These are phyloP conservation scores for Clarias magur DNA, from an alignment of 2,113 vertebrate species.

Conservation along the genomic window DNA sequence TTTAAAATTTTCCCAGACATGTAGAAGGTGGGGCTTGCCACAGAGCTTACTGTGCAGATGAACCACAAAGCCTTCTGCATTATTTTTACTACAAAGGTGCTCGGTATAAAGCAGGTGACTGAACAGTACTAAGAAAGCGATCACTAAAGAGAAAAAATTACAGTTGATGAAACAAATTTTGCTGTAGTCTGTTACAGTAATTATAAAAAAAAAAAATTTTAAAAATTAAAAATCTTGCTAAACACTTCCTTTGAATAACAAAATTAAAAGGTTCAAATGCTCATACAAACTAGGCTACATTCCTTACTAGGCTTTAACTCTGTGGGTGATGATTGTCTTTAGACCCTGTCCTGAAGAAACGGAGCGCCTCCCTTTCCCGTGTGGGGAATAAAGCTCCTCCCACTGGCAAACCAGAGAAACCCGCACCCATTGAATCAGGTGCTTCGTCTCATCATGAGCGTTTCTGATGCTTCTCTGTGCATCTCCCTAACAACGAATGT, in stretches of 20 bases:
- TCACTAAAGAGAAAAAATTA: neutral
- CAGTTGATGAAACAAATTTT: neutral
- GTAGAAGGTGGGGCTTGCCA: neutral
- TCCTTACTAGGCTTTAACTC: constrained; percentile 59
- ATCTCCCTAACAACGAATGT: constrained; percentile 58
- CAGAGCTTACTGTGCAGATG: neutral
- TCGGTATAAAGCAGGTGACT: neutral
- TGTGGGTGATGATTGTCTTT: constrained; percentile 65
- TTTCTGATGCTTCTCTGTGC: constrained; percentile 44
- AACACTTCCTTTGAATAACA: neutral
- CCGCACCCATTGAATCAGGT: constrained; percentile 82
- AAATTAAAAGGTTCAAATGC: constrained; percentile 51
- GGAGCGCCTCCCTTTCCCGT: constrained; percentile 86
- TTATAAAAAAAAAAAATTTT: too few relatives aligned
- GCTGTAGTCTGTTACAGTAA: neutral
- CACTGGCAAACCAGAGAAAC: constrained; percentile 75
- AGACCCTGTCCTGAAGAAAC: constrained; percentile 82
- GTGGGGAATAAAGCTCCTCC: constrained; percentile 75
- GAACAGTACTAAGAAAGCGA: neutral
- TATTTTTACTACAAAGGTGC: neutral
- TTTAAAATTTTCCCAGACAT: neutral
- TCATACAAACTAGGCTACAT: constrained; percentile 47
- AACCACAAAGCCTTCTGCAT: neutral
- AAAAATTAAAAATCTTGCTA: too few relatives aligned
- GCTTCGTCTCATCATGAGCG: constrained; percentile 62